Evolutionary conservation across 1,140 invertebrate species (phyloP), one percentile per base, ranked within the genome.

Genomic region (Anastatus disparis): DNA sequence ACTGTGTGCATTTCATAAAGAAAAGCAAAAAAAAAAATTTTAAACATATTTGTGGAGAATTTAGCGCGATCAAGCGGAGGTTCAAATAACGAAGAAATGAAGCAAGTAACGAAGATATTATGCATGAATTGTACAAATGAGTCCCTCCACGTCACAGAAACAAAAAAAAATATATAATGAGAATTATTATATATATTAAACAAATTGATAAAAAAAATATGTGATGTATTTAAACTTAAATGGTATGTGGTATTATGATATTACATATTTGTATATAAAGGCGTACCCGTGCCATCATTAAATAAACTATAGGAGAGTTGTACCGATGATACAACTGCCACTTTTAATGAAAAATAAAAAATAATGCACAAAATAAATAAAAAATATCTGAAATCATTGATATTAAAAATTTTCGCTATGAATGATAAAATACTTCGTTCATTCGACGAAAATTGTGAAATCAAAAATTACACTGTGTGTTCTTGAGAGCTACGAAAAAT

Each of bases 111-210:
- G 82, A 84, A 86, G 72, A 81, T 81, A 65, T 65, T 52, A 81
- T 81, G 82, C 80, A 84, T 86, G 79, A 79, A 82, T 83, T 84
- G 84, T 85, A 86, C 82, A 85, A 86, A 85, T 79, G 79, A 85
- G 78, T 86, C 84, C 84, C 83, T 86, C 84, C 84, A 86, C 84
- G 78, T 84, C 82, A 85, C 81, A 80, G 79, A 82, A 83, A 81
- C 75, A 79, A 79, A 78, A 74, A 81, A 78, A 78, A 77, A 77
- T 81, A 78, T 81, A 80, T 80, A 75, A 78, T 74, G 77, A 79
- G 75, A 81, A 76, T 77, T 79, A 80, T 81, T 75, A 77, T 75
- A 79, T 80, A 81, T 78, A 78, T 76, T 74, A 74, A 66, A 70
- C 70, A 81, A 82, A 82, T 82, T 78, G 81, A 84, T 81, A 82